A percentile compares a stretch with the other conserved stretches of the same genome.
These are phyloP conservation scores for Zosterops lateralis DNA, from an alignment of 2,113 vertebrate genomes.

Conservation along the genomic window DNA sequence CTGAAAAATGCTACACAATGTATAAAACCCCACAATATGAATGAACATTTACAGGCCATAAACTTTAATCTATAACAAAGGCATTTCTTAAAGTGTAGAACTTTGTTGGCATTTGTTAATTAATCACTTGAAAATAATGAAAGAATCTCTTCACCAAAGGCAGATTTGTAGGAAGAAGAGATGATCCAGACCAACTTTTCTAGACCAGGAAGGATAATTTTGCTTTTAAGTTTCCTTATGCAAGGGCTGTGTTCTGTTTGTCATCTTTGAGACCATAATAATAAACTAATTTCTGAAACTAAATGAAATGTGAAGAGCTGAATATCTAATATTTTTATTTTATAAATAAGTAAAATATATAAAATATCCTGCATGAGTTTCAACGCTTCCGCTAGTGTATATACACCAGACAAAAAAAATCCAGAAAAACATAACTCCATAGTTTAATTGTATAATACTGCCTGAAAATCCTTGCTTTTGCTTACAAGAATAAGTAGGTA, in stretches of 20 bases:
- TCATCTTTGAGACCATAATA: background rate
- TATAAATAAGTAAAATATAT: background rate
- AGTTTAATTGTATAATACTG: background rate
- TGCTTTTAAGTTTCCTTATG: background rate
- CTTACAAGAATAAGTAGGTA: background rate
- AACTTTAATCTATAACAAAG: background rate
- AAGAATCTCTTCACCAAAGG: background rate
- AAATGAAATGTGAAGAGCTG: background rate
- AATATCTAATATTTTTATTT: background rate
- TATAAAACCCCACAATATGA: background rate
- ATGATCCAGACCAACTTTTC: constrained; percentile 9
- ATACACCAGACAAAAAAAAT: background rate
- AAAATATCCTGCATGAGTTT: background rate
- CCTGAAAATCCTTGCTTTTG: background rate
- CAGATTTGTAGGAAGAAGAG: background rate
- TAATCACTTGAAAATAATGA: background rate
- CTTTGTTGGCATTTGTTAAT: background rate
- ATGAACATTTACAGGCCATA: background rate
- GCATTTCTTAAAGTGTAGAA: background rate
- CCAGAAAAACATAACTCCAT: background rate
- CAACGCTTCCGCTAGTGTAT: background rate
- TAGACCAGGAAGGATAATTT: background rate
- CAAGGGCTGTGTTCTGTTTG: background rate
- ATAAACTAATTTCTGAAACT: background rate
- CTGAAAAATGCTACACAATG: background rate